A percentile compares a stretch with the other conserved stretches of the same genome.
phyloP scores from a whole-genome alignment of 30 jellyfish, hydroid and myxozoan genomes.

The Pelagia noctiluca region DNA sequence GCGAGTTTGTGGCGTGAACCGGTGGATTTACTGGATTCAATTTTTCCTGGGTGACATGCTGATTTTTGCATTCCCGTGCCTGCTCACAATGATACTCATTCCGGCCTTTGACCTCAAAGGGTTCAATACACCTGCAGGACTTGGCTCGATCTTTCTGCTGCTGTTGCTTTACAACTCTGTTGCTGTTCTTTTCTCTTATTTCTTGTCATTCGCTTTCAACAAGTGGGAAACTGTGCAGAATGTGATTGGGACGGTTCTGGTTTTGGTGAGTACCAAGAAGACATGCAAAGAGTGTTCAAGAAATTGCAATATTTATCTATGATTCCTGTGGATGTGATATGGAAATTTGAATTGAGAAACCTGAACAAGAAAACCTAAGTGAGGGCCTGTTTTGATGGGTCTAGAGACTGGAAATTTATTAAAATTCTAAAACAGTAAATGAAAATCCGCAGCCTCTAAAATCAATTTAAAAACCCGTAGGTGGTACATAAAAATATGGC shows the following conservation, averaged over 20 bases:
- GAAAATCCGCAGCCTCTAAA: too few species aligned
- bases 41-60: slow-evolving; percentile 70
- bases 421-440: too few species aligned
- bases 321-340: too few species aligned
- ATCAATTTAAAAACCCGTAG: too few species aligned
- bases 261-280: slow-evolving; percentile 73
- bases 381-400: too few species aligned
- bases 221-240: slow-evolving; percentile 85
- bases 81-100: slow-evolving; percentile 56
- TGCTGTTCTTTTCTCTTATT: slow-evolving; percentile 69
- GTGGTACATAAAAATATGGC: too few species aligned
- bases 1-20: slow-evolving; percentile 86
- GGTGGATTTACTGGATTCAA: slow-evolving; percentile 81
- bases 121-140: slow-evolving; percentile 65
- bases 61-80: slow-evolving; percentile 61
- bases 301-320: too few species aligned
- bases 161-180: slow-evolving; percentile 72
- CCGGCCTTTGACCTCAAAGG: slow-evolving; percentile 79
- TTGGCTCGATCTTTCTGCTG: slow-evolving; percentile 62
- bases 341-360: too few species aligned
- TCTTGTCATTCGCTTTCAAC: slow-evolving; percentile 71
- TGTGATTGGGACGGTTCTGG: slow-evolving; percentile 60
- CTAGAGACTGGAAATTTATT: too few species aligned
- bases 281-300: too few species aligned
- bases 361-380: too few species aligned